Percentiles rank a stretch among this genome's conserved stretches.
phyloP scores from a whole-genome alignment of 1,140 invertebrate species.

The Aphidius gifuensis region DNA sequence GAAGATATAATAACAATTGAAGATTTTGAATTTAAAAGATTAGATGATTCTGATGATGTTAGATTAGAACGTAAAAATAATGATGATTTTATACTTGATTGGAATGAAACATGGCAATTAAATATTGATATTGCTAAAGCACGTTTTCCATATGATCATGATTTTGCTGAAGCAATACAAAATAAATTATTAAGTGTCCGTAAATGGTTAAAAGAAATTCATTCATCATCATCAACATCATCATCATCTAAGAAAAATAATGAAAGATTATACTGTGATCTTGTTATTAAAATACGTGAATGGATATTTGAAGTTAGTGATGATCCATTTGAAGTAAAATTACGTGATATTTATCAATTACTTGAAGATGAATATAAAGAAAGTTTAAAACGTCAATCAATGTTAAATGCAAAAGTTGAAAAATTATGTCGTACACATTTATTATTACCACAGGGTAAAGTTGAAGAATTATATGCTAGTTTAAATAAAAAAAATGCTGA shows the following conservation, averaged over 20 bases:
- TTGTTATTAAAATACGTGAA: slow-evolving; percentile 83
- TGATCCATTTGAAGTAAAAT: slow-evolving; percentile 96
- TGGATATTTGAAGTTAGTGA: slow-evolving; percentile 90
- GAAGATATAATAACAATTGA: slow-evolving; percentile 74
- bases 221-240: slow-evolving; percentile 24
- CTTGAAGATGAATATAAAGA: slow-evolving; percentile 96
- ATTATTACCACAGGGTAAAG: slow-evolving; percentile 78
- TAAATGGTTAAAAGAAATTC: slow-evolving; percentile 87
- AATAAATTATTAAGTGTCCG: slow-evolving; percentile 86
- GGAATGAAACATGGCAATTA: slow-evolving; percentile 72
- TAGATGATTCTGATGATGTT: slow-evolving; percentile 62
- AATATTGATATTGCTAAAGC: slow-evolving; percentile 70
- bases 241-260: slow-evolving; percentile 34
- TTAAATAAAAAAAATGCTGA: slow-evolving; percentile 87
- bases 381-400: slow-evolving; percentile 84
- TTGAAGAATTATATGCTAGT: slow-evolving; percentile 85
- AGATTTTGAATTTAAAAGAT: slow-evolving; percentile 62
- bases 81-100: slow-evolving; percentile 66
- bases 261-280: slow-evolving; percentile 76
- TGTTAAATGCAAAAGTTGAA: slow-evolving; percentile 84
- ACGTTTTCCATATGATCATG: slow-evolving; percentile 88
- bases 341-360: slow-evolving; percentile 94
- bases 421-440: slow-evolving; percentile 78
- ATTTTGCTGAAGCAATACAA: slow-evolving; percentile 89
- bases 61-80: slow-evolving; percentile 68